Percentiles rank a stretch among this genome's conserved stretches.
phyloP scores from a whole-genome alignment of 2,113 vertebrate species.

The Lonchura striata region DNA sequence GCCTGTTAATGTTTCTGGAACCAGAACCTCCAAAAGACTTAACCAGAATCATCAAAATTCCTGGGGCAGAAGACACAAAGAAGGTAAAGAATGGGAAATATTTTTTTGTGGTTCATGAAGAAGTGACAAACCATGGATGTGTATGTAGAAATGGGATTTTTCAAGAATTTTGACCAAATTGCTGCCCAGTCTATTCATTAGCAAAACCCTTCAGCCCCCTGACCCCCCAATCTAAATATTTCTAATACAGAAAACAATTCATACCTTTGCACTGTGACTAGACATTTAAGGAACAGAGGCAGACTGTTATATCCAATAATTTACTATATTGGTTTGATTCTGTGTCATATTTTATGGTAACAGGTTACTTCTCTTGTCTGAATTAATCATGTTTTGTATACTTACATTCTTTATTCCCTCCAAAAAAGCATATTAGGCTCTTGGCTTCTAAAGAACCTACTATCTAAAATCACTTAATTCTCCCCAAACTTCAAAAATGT shows the following conservation, averaged over 20 bases:
- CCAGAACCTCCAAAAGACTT: neutral
- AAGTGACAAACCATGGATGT: neutral
- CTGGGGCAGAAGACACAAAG: neutral
- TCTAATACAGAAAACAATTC: neutral
- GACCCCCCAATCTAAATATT: neutral
- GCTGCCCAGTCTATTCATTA: neutral
- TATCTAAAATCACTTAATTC: neutral
- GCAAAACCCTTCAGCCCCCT: fast-evolving
- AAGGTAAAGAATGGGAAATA: slow-evolving; percentile 34
- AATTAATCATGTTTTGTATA: neutral
- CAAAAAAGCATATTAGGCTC: neutral
- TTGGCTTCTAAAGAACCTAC: neutral
- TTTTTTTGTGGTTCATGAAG: neutral
- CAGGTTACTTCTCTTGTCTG: neutral
- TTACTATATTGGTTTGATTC: neutral
- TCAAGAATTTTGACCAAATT: neutral
- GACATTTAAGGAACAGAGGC: neutral
- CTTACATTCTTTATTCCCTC: neutral
- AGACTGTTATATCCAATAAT: neutral
- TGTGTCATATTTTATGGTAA: neutral
- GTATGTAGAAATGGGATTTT: neutral
- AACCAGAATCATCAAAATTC: neutral
- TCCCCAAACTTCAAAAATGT: neutral
- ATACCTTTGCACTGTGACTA: neutral
- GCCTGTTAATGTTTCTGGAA: neutral